phyloP scores from a whole-genome alignment of 2,113 vertebrate genomes.

The Oncorhynchus gorbuscha region DNA sequence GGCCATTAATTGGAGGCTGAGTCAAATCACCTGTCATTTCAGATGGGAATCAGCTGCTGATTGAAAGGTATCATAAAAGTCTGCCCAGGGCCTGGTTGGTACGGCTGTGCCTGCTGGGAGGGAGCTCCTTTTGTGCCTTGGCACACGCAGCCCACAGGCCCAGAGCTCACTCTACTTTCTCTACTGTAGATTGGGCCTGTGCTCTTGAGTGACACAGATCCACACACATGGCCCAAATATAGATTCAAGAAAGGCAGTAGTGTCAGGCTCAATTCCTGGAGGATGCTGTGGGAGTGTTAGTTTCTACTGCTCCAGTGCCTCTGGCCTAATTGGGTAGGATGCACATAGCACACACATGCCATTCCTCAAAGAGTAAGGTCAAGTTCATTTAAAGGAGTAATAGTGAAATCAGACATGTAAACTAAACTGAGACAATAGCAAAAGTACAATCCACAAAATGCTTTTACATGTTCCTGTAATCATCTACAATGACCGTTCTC shows the following conservation, averaged over 20 bases:
- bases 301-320: slow-evolving; percentile 62
- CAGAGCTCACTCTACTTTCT: slow-evolving; percentile 49
- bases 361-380: slow-evolving; percentile 54
- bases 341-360: slow-evolving; percentile 38
- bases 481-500: slow-evolving; percentile 12
- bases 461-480: slow-evolving; percentile 9
- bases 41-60: slow-evolving; percentile 68
- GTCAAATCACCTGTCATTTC: slow-evolving; percentile 76
- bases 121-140: slow-evolving; percentile 61
- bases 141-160: slow-evolving; percentile 64
- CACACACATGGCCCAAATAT: slow-evolving; percentile 71
- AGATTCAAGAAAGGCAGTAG: slow-evolving; percentile 69
- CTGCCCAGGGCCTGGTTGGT: slow-evolving; percentile 58
- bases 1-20: slow-evolving; percentile 75
- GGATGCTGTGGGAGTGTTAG: slow-evolving; percentile 62
- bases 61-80: slow-evolving; percentile 78
- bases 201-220: slow-evolving; percentile 71
- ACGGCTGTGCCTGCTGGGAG: slow-evolving; percentile 47
- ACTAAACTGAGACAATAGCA: slow-evolving; percentile 61
- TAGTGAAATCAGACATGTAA: slow-evolving; percentile 62
- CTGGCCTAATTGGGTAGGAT: slow-evolving; percentile 71
- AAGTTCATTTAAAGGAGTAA: slow-evolving; percentile 69
- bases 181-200: slow-evolving; percentile 34
- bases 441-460: slow-evolving; percentile 38
- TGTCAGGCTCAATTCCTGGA: slow-evolving; percentile 71